phyloP scores from a whole-genome alignment of 2,888 invertebrate species.

The Polydrusus tereticollis region DNA sequence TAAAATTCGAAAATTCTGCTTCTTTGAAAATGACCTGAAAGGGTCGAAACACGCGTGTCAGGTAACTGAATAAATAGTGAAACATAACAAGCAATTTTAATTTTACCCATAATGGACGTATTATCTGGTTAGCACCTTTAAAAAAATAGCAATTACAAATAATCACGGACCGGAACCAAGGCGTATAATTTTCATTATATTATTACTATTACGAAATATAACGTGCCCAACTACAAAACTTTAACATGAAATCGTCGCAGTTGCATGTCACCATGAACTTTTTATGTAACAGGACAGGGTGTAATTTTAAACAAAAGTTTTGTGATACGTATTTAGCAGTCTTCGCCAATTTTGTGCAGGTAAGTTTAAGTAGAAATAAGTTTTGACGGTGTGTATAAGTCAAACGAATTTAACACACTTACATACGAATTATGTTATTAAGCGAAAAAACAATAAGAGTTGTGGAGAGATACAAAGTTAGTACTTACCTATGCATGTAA shows the following conservation, averaged over 20 bases:
- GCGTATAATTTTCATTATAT: background rate
- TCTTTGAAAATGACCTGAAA: no score
- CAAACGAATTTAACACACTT: background rate
- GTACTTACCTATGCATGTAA: no score
- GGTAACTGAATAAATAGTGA: no score
- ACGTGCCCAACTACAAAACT: background rate
- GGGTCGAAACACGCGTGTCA: no score
- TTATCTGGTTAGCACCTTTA: no score
- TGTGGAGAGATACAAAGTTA: no score
- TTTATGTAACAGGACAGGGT: constrained; percentile 15
- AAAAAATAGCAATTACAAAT: background rate
- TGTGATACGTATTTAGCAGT: constrained; percentile 18
- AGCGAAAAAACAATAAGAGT: background rate
- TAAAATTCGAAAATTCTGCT: no score
- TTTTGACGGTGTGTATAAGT: background rate
- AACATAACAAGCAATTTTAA: no score
- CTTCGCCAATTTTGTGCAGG: constrained; percentile 9
- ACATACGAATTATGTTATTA: background rate
- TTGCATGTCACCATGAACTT: constrained; percentile 8
- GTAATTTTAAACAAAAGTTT: constrained; percentile 12
- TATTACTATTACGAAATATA: background rate
- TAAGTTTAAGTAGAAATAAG: constrained; percentile 11
- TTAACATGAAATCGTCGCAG: background rate
- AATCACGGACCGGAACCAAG: background rate
- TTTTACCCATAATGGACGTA: no score